Conservation (phyloP, 92 coral and sea anemone species). For the Anthopleura xanthogrammica region DNA sequence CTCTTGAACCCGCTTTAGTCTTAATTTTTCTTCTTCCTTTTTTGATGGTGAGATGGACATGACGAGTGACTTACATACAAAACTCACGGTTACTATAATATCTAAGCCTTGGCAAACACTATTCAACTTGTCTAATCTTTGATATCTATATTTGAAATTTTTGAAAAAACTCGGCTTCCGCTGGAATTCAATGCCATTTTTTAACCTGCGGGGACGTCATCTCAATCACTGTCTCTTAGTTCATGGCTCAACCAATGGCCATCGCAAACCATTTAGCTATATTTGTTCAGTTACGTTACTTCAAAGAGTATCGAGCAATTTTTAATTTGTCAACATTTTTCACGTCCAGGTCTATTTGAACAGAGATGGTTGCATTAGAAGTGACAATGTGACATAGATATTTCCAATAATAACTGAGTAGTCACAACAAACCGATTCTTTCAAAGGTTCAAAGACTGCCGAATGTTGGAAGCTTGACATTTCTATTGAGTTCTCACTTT, state of each 20-base stretch:
- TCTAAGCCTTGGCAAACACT: not conserved
- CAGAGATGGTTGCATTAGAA: slow-evolving; percentile 12
- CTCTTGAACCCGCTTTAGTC: no score
- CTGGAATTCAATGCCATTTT: not conserved
- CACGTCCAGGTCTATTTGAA: slow-evolving; percentile 6
- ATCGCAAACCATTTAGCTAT: not conserved
- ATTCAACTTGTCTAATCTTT: not conserved
- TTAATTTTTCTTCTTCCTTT: no score
- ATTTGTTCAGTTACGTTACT: not conserved
- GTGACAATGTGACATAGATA: not conserved
- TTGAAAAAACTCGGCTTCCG: not conserved
- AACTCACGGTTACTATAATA: not conserved
- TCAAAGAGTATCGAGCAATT: not conserved
- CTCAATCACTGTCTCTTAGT: not conserved
- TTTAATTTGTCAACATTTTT: not conserved
- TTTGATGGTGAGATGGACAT: no score
- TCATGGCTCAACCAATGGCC: not conserved
- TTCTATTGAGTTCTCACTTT: slow-evolving; percentile 32
- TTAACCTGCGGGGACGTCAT: not conserved
- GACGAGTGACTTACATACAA: no score
- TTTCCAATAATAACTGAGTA: slow-evolving; percentile 6
- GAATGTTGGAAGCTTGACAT: slow-evolving; percentile 27
- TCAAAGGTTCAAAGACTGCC: slow-evolving; percentile 25
- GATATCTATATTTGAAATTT: not conserved
- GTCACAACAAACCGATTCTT: slow-evolving; percentile 11